Evolutionary conservation across 1,140 invertebrate species (phyloP), one percentile per base, ranked within the genome.

Genomic region (Radopholus similis): DNA sequence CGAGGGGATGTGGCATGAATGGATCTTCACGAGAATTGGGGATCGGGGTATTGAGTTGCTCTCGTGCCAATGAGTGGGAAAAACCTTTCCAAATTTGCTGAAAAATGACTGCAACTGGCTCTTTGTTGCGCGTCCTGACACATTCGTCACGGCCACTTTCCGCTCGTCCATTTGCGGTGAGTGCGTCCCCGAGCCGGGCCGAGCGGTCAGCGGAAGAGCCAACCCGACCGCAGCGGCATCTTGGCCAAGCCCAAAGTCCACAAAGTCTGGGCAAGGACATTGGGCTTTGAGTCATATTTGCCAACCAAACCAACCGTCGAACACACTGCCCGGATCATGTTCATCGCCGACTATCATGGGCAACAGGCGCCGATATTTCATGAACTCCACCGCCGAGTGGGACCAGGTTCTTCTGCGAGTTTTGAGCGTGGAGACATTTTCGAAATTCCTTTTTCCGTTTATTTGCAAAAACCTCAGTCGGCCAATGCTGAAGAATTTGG

Each of bases 351-450:
- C 72, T 15, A 81, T 54, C 81, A 79, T 79, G 2, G 79, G 79
- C 9, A 81, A 57, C n/a, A 81, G 64, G 1, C 77, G 64, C 11
- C 79, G 64, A 59, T 81, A 81, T 56, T 81, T 81, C 76, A 81
- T 81, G 49, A 81, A 81, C 57, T 81, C 79, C 2, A 81, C 79
- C n/a, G 79, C 79, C 1, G 81, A 82, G 58, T 83, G 79, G 13
- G 76, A 80, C 81, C 81, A 81, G 15, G 81, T 81, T 55, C 79
- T 47, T 15, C 80, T 82, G 47, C n/a, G n/a, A 38, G 80, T 75
- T 4, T 30, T 4, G 57, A 64, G 26, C 32, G n/a, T 34, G 23
- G 18, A 65, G 8, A 34, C 21, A 56, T 23, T 21, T 23, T 38
- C 9, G 32, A 1, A 44, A 35, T 11, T 9, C 15, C 28, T 9